Base-by-base conservation (phyloP, 2,113 vertebrate species). In the Platycercus adscitus region DNA sequence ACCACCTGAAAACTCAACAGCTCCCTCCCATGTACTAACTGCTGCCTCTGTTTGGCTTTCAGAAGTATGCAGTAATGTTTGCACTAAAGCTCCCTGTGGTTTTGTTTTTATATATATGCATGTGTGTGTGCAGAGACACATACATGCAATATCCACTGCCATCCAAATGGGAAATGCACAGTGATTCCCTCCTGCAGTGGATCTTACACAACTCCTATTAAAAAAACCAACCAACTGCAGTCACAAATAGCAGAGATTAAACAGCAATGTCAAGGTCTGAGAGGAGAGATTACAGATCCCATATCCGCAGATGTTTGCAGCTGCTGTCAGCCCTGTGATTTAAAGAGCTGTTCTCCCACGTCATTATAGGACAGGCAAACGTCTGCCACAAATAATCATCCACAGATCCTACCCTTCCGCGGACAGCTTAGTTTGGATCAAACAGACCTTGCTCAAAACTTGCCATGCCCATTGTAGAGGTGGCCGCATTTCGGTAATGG, bases 231-330 rank as follows among this genome's bases (percentile, higher is more conserved):
- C 39, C 21, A 43, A 43, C 7, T 16, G 31, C 14, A 43, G 53
- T 49, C 11, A 3, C 61, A 93, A 95, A 95, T 31, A 84, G 77
- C 71, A 72, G 77, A 81, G 86, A 93, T 92, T 93, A 91, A 90
- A 39, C 43, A 71, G 46, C 60, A 50, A 46, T 21, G 53, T 72
- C 75, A 91, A 52, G 61, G 81, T 82, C 88, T 85, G 85, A 69
- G 87, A 81, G 46, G 53, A 90, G 76, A 70, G 64, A 93, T 93
- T 93, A 91, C 7, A 71, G n/a, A 83, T 75, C 47, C 33, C 41
- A 15, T 26, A 81, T 39, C 55, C 1, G 0, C 86, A 95, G 65
- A 71, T 79, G 44, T 68, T 63, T 91, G 43, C 65, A 71, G 80
- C 50, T 3, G 2, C 77, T 81, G 72, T 50, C 33, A 56, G 72